Base-by-base conservation (phyloP, 2,113 vertebrate species). In the Gasterosteus aculeatus region DNA sequence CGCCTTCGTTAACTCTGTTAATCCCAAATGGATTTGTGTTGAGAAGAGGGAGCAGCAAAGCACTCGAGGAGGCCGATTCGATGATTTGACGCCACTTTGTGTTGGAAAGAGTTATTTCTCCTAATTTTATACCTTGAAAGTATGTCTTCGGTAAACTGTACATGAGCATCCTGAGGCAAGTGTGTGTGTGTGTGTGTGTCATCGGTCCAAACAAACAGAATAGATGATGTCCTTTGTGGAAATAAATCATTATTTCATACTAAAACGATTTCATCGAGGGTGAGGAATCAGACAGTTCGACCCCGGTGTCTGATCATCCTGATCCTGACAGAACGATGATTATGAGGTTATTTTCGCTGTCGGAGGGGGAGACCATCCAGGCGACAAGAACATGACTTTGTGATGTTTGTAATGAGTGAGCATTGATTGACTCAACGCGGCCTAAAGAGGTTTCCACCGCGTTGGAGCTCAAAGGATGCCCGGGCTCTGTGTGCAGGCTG, bases 361-460 rank as follows among this genome's bases (percentile, higher is more conserved):
- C 87, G 88, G 88, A 86, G 93, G 86, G 90, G 90, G 92, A 92
- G 93, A 91, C 90, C 92, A 93, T 93, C 92, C 92, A 92, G 88
- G 85, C 89, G 93, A 94, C 92, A 93, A 87, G 88, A 93, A 94
- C 93, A 94, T 90, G 93, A 93, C 92, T 93, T 93, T 91, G 89
- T 92, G 92, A 94, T 93, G 91, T 90, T 94, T 93, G 91, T 95
- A 95, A 95, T 94, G 93, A 94, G 92, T 92, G 90, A 92, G 88
- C 93, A 93, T 89, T 94, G 94, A 94, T 93, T 93, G 93, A 94
- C 89, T 94, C 92, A 80, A 90, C 81, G 68, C 86, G 53, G 82
- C 82, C 85, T 91, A 90, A 92, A 91, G 90, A 90, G 81, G 66
- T 84, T 85, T 83, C 75, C 78, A 68, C 80, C 82, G 78, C 65